phyloP scores from a whole-genome alignment of 2,888 invertebrate species.

The Uropetala carovei region DNA sequence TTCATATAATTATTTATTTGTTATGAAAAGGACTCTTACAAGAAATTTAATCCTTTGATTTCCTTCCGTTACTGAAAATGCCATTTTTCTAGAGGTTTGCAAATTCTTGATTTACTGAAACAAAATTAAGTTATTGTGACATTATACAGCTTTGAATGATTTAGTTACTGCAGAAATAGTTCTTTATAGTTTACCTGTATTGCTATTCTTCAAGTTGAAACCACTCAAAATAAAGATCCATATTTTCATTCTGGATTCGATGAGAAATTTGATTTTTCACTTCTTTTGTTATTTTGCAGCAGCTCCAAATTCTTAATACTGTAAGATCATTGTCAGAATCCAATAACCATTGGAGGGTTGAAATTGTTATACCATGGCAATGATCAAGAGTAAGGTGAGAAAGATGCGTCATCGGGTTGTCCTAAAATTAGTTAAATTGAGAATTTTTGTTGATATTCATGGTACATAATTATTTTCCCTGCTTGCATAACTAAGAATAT shows the following conservation, averaged over 20 bases:
- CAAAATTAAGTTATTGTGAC: too few species aligned
- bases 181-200: not conserved
- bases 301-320: slow-evolving; percentile 72
- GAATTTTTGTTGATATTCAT: not conserved
- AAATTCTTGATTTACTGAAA: too few species aligned
- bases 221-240: slow-evolving; percentile 72
- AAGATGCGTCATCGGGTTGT: slow-evolving; percentile 71
- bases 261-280: slow-evolving; percentile 68
- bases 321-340: slow-evolving; percentile 71
- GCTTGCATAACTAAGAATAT: too few species aligned
- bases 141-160: too few species aligned
- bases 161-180: too few species aligned
- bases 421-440: slow-evolving; percentile 69
- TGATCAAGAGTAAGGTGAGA: slow-evolving; percentile 71
- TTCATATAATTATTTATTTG: too few species aligned
- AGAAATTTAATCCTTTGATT: too few species aligned
- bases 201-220: slow-evolving; percentile 17
- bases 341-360: slow-evolving; percentile 70
- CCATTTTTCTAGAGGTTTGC: too few species aligned
- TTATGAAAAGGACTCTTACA: too few species aligned
- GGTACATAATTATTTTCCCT: too few species aligned
- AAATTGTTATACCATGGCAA: slow-evolving; percentile 70
- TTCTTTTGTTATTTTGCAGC: slow-evolving; percentile 70
- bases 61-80: too few species aligned
- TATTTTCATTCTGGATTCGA: slow-evolving; percentile 70